These are phyloP conservation scores for Prunella fulvescens DNA, from an alignment of 2,113 vertebrate genomes.

Conservation along the genomic window DNA sequence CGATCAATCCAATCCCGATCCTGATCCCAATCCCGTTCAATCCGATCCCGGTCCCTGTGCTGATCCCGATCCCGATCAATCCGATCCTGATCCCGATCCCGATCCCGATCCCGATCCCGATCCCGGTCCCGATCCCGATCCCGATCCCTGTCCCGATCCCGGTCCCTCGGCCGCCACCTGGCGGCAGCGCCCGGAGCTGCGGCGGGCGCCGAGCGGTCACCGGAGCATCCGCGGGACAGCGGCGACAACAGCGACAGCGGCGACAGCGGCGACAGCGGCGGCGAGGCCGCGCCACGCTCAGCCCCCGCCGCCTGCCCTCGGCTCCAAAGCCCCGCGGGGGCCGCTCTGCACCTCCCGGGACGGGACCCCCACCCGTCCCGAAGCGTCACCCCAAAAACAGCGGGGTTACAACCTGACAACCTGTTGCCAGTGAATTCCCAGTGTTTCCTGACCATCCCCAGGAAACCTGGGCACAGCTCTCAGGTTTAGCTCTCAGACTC, in stretches of 20 bases:
- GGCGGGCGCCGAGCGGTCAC: neutral
- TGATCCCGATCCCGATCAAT: rapidly evolving
- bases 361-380: rapidly evolving
- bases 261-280: neutral
- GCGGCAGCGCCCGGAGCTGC: neutral
- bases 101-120: rapidly evolving
- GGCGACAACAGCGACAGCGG: neutral
- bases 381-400: rapidly evolving
- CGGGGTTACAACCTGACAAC: rapidly evolving
- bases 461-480: neutral
- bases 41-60: rapidly evolving
- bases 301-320: neutral
- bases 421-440: neutral
- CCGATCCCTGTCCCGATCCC: neutral
- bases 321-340: neutral
- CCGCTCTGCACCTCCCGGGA: neutral
- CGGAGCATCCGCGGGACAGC: neutral
- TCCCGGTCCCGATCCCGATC: rapidly evolving
- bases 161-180: slow-evolving; percentile 67
- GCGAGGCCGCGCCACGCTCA: rapidly evolving
- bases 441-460: rapidly evolving
- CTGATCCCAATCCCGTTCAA: rapidly evolving
- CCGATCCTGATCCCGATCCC: neutral
- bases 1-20: rapidly evolving
- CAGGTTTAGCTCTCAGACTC: rapidly evolving